phyloP scores from a whole-genome alignment of 2,888 invertebrate species.

The Cremastobaeus sp. region DNA sequence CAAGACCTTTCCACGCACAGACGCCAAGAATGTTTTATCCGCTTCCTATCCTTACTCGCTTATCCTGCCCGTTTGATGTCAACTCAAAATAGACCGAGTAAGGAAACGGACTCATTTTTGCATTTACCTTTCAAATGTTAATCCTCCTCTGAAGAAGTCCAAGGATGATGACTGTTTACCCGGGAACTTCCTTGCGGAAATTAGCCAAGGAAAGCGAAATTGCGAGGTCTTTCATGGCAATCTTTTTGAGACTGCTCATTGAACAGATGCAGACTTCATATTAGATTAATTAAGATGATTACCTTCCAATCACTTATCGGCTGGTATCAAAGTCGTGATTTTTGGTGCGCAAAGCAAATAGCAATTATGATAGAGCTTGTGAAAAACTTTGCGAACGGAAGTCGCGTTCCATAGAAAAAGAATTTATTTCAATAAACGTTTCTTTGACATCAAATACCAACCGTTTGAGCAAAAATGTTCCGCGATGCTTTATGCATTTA shows the following conservation, averaged over 20 bases:
- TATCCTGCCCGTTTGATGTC: constrained; percentile 5
- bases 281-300: constrained; percentile 43
- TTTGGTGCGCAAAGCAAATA: constrained; percentile 9
- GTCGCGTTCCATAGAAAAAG: not conserved
- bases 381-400: constrained; percentile 18
- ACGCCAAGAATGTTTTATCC: constrained; percentile 30
- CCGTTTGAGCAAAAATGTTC: constrained; percentile 1
- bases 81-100: constrained; percentile 17
- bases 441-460: constrained; percentile 14
- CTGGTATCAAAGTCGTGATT: not conserved
- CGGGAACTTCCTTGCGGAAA: constrained; percentile 28
- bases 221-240: constrained; percentile 38
- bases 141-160: constrained; percentile 31
- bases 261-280: constrained; percentile 11
- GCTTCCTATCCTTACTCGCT: constrained; percentile 3
- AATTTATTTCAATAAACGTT: constrained; percentile 9
- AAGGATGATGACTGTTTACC: constrained; percentile 36
- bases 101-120: constrained; percentile 21
- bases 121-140: constrained; percentile 45
- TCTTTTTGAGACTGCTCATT: constrained; percentile 28
- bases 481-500: constrained; percentile 5
- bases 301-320: constrained; percentile 28
- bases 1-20: constrained; percentile 54
- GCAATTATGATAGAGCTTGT: constrained; percentile 4
- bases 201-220: constrained; percentile 33